Base-by-base conservation (phyloP, 2,888 invertebrate species). In the Griposia aprilina region DNA sequence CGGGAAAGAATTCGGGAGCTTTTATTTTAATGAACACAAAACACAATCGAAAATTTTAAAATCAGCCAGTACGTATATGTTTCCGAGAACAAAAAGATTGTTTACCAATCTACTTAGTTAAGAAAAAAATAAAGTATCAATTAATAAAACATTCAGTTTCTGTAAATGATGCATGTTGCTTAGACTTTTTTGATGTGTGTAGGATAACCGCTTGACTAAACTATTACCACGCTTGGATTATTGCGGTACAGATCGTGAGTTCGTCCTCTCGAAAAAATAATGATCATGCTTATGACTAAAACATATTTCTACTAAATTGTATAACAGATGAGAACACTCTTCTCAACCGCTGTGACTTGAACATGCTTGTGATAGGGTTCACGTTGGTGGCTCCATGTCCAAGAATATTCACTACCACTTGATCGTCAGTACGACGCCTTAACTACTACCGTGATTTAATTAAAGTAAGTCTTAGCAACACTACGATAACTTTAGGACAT, bases 391-490 rank as follows among this genome's bases (percentile, higher is more conserved):
- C 41, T 50, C 20, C 5, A 59, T 48, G 30, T 17, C 48, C 26
- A 74, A 60, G 26, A 52, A 41, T 45, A 55, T 55, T 57, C 30
- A 7, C 13, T 15, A 17, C 20, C 26, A 48, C 41, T 62, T 30
- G 13, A 45, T 48, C 45, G 36, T 20, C 7, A 67, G 48, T 48
- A 48, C 36, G 15, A 48, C 20, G 23, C 15, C 23, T 48, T 20
- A 11, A 26, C 36, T 26, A 48, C 7, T 15, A 45, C 30, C n/a
- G 57, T 36, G 67, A 8, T 68, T 81, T 68, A 84, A 83, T 79
- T 71, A 72, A 83, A 79, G 26, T 67, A 71, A 59, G 71, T 52
- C 48, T 26, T 15, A 60, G 36, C 23, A 52, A 57, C 26, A 71
- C 52, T 17, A 45, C 52, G 50, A 63, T 68, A 62, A 67, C 50